Percentiles rank a stretch among this genome's conserved stretches.
Evolutionary conservation across 2,113 vertebrate species (phyloP).

Genomic region (Laticauda colubrina): DNA sequence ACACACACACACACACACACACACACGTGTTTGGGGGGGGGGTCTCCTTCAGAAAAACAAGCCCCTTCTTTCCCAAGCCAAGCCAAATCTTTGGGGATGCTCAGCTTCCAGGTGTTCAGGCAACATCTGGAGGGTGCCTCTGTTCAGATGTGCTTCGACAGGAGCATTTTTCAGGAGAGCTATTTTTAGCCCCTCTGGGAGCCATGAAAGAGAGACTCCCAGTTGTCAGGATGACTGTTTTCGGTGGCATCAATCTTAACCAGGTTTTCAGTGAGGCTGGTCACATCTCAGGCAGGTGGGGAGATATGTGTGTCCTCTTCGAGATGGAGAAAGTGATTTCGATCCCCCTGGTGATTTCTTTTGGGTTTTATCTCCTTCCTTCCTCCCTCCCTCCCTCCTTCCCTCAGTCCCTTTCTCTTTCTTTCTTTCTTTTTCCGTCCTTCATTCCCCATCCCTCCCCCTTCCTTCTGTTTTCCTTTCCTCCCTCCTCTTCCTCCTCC

Average conservation of each 20-base stretch:
- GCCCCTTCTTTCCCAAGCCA: background rate
- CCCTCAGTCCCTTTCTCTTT: too few species aligned
- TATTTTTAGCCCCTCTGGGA: conserved; percentile 21
- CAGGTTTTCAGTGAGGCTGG: conserved; percentile 3
- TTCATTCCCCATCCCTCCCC: too few species aligned
- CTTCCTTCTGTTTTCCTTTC: too few species aligned
- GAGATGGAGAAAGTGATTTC: conserved; percentile 17
- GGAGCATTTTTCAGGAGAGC: background rate
- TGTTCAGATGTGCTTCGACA: conserved; percentile 5
- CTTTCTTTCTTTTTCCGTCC: too few species aligned
- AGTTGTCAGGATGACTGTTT: conserved; percentile 3
- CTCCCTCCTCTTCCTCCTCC: too few species aligned
- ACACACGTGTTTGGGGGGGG: too few species aligned
- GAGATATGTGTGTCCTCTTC: background rate
- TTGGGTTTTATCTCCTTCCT: background rate
- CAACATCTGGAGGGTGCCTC: conserved; percentile 6
- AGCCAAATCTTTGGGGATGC: background rate
- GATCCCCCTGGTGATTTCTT: background rate
- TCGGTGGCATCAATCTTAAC: conserved; percentile 11
- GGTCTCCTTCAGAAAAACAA: background rate
- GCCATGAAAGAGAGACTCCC: background rate
- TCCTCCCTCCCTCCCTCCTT: too few species aligned
- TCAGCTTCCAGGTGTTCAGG: conserved; percentile 15
- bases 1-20: too few species aligned
- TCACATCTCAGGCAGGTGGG: conserved; percentile 3